Base-by-base conservation (phyloP, 2,888 invertebrate species). In the Amphipoea oculea region DNA sequence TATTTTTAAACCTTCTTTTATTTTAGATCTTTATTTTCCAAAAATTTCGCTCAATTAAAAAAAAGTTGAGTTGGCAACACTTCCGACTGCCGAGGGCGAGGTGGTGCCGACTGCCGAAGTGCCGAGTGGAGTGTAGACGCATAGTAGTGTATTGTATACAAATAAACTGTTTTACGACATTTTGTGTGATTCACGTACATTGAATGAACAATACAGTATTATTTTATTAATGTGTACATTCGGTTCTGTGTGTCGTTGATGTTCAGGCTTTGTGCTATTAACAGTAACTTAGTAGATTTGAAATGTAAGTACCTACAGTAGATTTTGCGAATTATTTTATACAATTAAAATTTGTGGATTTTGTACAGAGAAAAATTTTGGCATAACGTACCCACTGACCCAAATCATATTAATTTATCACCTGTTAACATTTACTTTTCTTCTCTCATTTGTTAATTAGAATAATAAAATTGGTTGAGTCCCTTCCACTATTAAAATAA, bases 301-400 rank as follows among this genome's bases (percentile, higher is more conserved):
- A 67, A 70, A 82, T 62, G 82, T 81, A 76, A 81, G 81, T 81
- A 40, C 29, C 29, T 29, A 29, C 14, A 57, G 0, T 23, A 66
- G 0, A 23, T 48, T 40, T 65, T 20, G 69, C 62, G 42, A 69
- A 65, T 12, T 20, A n/a, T n/a, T 36, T n/a, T 7, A 65, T 0
- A 23, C 14, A 51, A 63, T 36, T 78, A 45, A 3, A 36, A 29
- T 66, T 48, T 23, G 9, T 23, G 12, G 2, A 9, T 42, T 42
- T 45, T 45, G 20, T 67, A n/a, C 51, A 40, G 67, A 42, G 36
- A 62, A 54, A 54, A 20, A 36, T 42, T 2, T 14, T 5, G 4
- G 0, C 11, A 14, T 29, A 54, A 6, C 14, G 0, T 57, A 40
- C 20, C 51, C 40, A 40, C 4, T 42, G 2, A 17, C 40, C 1